phyloP scores from a whole-genome alignment of 2,888 invertebrate species.

The Sturmia bella region DNA sequence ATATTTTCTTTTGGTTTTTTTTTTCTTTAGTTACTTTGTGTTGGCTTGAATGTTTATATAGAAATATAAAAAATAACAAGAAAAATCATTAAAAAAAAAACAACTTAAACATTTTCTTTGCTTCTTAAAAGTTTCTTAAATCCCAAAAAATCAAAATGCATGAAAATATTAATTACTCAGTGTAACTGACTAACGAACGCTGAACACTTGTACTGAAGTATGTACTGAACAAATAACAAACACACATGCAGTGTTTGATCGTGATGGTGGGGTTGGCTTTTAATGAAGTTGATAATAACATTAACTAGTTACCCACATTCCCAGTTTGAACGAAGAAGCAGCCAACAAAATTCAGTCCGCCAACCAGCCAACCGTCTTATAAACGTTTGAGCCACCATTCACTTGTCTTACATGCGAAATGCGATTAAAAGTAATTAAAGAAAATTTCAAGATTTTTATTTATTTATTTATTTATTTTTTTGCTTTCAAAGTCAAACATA shows the following conservation, averaged over 20 bases:
- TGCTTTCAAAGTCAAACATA: conserved; percentile 70
- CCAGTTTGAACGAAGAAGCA: conserved; percentile 51
- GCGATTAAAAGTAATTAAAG: conserved; percentile 75
- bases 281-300: conserved; percentile 46
- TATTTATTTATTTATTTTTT: conserved; percentile 46
- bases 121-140: conserved; percentile 71
- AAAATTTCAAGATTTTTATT: conserved; percentile 59
- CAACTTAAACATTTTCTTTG: conserved; percentile 62
- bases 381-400: conserved; percentile 56
- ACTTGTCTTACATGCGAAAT: conserved; percentile 66
- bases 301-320: conserved; percentile 70
- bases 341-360: conserved; percentile 32
- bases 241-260: conserved; percentile 4
- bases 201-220: conserved; percentile 51
- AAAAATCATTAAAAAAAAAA: conserved; percentile 31
- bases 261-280: conserved; percentile 10
- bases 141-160: conserved; percentile 81
- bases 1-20: conserved; percentile 54
- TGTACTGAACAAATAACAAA: conserved; percentile 39
- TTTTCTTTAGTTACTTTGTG: conserved; percentile 36
- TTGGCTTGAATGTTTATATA: conserved; percentile 26
- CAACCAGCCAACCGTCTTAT: conserved; percentile 55
- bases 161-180: conserved; percentile 79
- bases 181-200: conserved; percentile 55
- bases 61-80: conserved; percentile 32